phyloP scores from a whole-genome alignment of 2,888 invertebrate genomes.

The Germaria angustata region DNA sequence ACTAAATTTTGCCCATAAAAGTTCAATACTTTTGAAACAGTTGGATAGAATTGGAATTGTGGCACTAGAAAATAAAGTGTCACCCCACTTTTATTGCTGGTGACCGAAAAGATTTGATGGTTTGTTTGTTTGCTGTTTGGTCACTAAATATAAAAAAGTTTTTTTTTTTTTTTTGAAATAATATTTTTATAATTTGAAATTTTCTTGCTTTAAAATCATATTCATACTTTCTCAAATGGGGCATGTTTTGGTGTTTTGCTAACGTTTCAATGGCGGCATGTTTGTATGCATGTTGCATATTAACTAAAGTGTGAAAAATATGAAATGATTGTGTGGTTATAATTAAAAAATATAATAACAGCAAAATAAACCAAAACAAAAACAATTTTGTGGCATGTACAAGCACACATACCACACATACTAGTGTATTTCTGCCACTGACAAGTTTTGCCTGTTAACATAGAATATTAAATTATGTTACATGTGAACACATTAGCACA shows the following conservation, averaged over 20 bases:
- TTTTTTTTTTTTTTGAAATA: neutral
- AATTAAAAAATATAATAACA: conserved; percentile 39
- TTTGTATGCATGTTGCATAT: conserved; percentile 55
- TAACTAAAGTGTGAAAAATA: conserved; percentile 61
- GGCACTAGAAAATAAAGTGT: too few relatives aligned
- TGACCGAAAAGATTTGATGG: neutral
- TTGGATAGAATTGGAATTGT: too few relatives aligned
- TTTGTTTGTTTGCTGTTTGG: neutral
- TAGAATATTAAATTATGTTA: conserved; percentile 48
- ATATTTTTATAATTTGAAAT: neutral
- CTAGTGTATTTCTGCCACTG: conserved; percentile 2
- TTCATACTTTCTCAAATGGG: conserved; percentile 29
- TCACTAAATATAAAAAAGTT: conserved; percentile 23
- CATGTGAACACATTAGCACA: neutral
- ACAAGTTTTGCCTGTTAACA: conserved; percentile 51
- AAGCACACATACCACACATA: neutral
- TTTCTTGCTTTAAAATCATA: conserved; percentile 6
- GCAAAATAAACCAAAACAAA: neutral
- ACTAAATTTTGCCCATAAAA: too few relatives aligned
- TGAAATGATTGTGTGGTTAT: conserved; percentile 55
- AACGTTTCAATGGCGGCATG: conserved; percentile 18
- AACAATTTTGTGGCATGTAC: conserved; percentile 14
- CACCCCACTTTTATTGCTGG: neutral
- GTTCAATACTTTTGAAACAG: too few relatives aligned
- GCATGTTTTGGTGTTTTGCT: conserved; percentile 1